Base-by-base conservation (phyloP, 2,797 vertebrate species). In the Emys orbicularis region DNA sequence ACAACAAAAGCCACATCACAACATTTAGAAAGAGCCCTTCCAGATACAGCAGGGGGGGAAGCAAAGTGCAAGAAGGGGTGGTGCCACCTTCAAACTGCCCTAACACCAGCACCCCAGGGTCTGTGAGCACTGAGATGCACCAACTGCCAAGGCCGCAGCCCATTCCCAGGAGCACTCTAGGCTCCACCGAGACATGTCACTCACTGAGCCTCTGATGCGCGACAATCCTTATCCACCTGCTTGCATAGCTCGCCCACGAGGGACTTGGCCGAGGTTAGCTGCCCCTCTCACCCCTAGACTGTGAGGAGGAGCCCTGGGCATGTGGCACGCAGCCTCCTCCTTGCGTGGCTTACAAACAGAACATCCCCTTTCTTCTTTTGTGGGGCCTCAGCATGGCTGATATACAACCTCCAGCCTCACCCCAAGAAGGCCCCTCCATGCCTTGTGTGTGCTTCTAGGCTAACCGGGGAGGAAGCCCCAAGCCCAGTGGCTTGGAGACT, bases 371-470 rank as follows among this genome's bases (percentile, higher is more conserved):
- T 25, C 84, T 16, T 25, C 82, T 4, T 21, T 61, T 0, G 0
- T 0, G 50, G 52, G 47, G 8, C 84, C 1, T 0, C 0, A 34
- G 2, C 1, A 2, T 1, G 10, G 34, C 37, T 4, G 49, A n/a
- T 68, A 18, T 4, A 1, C 37, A 11, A 25, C 80, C 1, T 50
- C 9, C 44, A 3, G 74, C 74, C 44, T 27, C 44, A 25, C 12
- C 12, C 65, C 57, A 0, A 47, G 27, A 29, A 13, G 50, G 10
- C 21, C 27, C 53, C 31, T 19, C 54, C 1, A 1, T 54, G 41
- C 49, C 65, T 23, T 1, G 34, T 0, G 31, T 61, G 0, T 0
- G 0, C 0, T 83, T 23, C 84, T 0, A 11, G 15, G 2, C 23
- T 0, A 16, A 5, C 0, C 1, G 16, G 19, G 34, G 6, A 31